A percentile compares a stretch with the other conserved stretches of the same genome.
Evolutionary conservation across 2,113 vertebrate genomes (phyloP).

Genomic region (Daphoenositta chrysoptera): DNA sequence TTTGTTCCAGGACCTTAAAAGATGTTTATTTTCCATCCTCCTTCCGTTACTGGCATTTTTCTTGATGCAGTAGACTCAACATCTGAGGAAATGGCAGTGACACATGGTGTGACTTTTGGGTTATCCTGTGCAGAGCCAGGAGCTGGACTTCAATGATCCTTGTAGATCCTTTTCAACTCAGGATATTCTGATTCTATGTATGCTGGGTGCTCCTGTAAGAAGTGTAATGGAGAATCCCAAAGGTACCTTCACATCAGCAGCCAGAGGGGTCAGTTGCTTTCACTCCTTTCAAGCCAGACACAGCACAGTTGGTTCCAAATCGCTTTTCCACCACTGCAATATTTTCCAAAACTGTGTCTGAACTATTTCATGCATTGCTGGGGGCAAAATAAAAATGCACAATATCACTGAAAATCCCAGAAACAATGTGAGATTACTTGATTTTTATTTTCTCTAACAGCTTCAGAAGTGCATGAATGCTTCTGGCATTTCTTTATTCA

Average conservation of each 20-base stretch:
- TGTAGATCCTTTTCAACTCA: not conserved
- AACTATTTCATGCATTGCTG: not conserved
- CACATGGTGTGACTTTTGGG: accelerated
- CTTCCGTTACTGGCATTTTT: not conserved
- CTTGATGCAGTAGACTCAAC: not conserved
- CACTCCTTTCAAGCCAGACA: not conserved
- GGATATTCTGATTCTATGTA: too few relatives aligned
- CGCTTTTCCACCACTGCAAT: not conserved
- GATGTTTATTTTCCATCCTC: not conserved
- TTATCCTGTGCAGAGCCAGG: not conserved
- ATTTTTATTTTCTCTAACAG: not conserved
- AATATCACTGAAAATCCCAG: not conserved
- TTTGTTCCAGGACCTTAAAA: not conserved
- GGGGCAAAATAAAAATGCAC: not conserved
- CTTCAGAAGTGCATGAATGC: not conserved
- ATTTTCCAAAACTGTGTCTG: not conserved
- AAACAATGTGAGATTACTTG: not conserved
- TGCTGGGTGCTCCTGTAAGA: not conserved
- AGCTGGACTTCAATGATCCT: not conserved
- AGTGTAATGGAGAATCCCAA: not conserved
- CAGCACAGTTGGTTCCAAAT: not conserved
- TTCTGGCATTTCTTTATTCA: not conserved
- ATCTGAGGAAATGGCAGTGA: not conserved
- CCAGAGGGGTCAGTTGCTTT: not conserved
- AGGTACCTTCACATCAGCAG: accelerated